Conservation (phyloP, 2,888 invertebrate genomes). For the Tetheella fluctuosa region DNA sequence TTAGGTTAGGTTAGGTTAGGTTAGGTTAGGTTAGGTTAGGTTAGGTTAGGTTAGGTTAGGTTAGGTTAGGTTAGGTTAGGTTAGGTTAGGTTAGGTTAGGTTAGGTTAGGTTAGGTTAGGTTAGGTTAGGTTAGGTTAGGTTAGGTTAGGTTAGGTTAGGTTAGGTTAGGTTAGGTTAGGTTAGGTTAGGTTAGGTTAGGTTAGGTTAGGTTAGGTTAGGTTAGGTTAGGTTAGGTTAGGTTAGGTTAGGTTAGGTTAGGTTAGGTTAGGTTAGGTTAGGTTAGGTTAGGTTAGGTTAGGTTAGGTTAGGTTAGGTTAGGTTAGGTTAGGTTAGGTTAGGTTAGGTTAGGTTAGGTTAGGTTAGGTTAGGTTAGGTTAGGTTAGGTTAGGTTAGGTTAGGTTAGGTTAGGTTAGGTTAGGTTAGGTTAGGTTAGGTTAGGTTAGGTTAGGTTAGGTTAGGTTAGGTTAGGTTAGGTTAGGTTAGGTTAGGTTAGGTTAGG, state of each 20-base stretch:
- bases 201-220: slow-evolving; percentile 52
- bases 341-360: slow-evolving; percentile 21
- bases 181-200: slow-evolving; percentile 50
- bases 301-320: slow-evolving; percentile 17
- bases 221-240: slow-evolving; percentile 43
- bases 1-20: slow-evolving; percentile 11
- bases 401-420: slow-evolving; percentile 20
- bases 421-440: slow-evolving; percentile 21
- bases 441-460: background rate
- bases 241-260: slow-evolving; percentile 57
- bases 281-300: slow-evolving; percentile 15
- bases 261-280: slow-evolving; percentile 52
- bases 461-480: no score
- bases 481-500: no score
- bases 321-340: slow-evolving; percentile 10
- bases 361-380: slow-evolving; percentile 16
- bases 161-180: slow-evolving; percentile 48
- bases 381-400: slow-evolving; percentile 19
- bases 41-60: slow-evolving; percentile 23
- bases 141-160: slow-evolving; percentile 43
- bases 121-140: slow-evolving; percentile 38
- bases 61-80: slow-evolving; percentile 14
- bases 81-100: slow-evolving; percentile 14
- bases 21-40: slow-evolving; percentile 14
- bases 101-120: slow-evolving; percentile 28